Evolutionary conservation across 1,140 invertebrate genomes (phyloP).

Genomic region (Camponotus floridanus): DNA sequence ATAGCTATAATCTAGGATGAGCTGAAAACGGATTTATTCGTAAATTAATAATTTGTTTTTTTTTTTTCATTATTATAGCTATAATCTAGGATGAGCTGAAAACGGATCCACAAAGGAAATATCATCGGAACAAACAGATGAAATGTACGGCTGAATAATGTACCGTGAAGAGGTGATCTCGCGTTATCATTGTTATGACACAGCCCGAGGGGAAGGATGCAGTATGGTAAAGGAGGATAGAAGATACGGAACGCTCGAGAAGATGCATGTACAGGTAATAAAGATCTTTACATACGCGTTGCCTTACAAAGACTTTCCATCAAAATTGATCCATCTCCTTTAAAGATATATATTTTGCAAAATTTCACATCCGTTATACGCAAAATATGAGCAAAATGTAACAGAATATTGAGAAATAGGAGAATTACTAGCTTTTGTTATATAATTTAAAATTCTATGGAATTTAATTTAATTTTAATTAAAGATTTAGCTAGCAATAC

Average conservation of each 20-base stretch:
- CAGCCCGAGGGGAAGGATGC: conserved; percentile 74
- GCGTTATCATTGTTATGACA: conserved; percentile 51
- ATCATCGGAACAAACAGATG: neutral
- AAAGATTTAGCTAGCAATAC: too few relatives aligned
- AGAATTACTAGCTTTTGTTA: too few relatives aligned
- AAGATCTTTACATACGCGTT: neutral
- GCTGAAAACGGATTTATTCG: neutral
- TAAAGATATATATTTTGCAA: neutral
- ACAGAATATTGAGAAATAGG: too few relatives aligned
- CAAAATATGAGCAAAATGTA: too few relatives aligned
- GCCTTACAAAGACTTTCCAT: neutral
- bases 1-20: conserved; percentile 34
- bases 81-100: conserved; percentile 29
- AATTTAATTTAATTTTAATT: neutral
- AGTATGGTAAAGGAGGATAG: conserved; percentile 71
- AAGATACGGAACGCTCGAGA: conserved; percentile 69
- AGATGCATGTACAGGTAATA: conserved; percentile 56
- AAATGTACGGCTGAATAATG: conserved; percentile 47
- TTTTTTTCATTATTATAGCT: conserved; percentile 14
- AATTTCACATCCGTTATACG: neutral
- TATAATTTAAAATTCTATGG: too few relatives aligned
- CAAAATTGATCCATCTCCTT: too few relatives aligned
- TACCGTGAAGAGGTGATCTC: conserved; percentile 15
- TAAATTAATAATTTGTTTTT: conserved; percentile 3
- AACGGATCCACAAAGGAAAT: neutral